Conservation (phyloP, 2,113 vertebrate species). For the Lasiurus cinereus region DNA sequence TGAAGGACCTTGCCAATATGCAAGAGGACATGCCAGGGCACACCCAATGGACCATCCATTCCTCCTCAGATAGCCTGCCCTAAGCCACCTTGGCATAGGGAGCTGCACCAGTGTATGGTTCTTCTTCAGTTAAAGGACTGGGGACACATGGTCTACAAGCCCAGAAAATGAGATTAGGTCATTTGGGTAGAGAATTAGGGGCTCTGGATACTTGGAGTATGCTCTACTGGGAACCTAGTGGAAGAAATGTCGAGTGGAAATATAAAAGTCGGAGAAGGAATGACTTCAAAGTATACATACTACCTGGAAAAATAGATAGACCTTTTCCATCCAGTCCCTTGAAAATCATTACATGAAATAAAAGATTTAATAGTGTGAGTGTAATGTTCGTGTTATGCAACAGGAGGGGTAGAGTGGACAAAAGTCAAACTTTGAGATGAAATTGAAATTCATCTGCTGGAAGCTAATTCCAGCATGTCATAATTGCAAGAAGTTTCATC, state of each 20-base stretch:
- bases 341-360: conserved; percentile 2
- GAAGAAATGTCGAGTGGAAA: not conserved
- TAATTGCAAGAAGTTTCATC: no score
- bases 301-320: not conserved
- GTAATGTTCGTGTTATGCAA: not conserved
- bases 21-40: not conserved
- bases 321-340: not conserved
- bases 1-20: fast-evolving
- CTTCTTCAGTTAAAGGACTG: not conserved
- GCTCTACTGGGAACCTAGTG: not conserved
- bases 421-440: not conserved
- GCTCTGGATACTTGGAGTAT: not conserved
- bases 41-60: no score
- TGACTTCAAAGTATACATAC: not conserved
- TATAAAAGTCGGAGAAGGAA: not conserved
- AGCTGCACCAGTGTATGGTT: not conserved
- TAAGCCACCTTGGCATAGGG: not conserved
- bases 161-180: not conserved
- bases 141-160: not conserved
- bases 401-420: not conserved
- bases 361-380: not conserved
- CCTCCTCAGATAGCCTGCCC: not conserved
- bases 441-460: not conserved
- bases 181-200: not conserved
- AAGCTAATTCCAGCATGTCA: no score